Evolutionary conservation across 2,888 invertebrate genomes (phyloP).

Genomic region (Campoplex capitator): DNA sequence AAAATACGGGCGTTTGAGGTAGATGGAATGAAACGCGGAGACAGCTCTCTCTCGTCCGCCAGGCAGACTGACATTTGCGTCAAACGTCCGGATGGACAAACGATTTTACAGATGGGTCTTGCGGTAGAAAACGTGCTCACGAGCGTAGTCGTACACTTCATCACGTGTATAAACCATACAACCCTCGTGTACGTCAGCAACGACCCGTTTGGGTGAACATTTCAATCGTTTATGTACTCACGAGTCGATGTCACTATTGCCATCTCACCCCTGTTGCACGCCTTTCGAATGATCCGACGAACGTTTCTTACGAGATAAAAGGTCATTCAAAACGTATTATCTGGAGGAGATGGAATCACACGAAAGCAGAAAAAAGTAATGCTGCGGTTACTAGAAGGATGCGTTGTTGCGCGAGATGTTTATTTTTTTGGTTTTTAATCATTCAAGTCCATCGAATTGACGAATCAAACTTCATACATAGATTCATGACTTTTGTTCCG

Average conservation of each 20-base stretch:
- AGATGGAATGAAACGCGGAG: not conserved
- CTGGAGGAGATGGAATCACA: not conserved
- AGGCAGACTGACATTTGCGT: conserved; percentile 4
- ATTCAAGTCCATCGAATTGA: not conserved
- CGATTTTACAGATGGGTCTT: conserved; percentile 6
- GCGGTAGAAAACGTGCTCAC: conserved; percentile 33
- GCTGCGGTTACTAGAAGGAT: too few species aligned
- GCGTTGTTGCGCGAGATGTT: too few species aligned
- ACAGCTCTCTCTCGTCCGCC: not conserved
- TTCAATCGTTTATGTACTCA: not conserved
- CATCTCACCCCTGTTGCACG: not conserved
- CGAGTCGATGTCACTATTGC: conserved; percentile 1
- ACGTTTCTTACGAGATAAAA: not conserved
- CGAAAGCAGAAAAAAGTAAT: not conserved
- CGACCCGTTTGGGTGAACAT: not conserved
- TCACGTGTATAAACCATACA: conserved; percentile 12
- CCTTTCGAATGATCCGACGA: not conserved
- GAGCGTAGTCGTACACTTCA: not conserved
- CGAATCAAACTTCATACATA: not conserved
- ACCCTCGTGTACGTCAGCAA: conserved; percentile 18
- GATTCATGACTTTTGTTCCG: not conserved
- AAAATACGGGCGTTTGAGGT: not conserved
- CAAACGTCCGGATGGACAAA: conserved; percentile 5
- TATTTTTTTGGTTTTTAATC: not conserved
- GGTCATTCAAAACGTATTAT: not conserved